These are phyloP conservation scores for Gavialis gangeticus DNA, from an alignment of 2,113 vertebrate species.

Conservation along the genomic window DNA sequence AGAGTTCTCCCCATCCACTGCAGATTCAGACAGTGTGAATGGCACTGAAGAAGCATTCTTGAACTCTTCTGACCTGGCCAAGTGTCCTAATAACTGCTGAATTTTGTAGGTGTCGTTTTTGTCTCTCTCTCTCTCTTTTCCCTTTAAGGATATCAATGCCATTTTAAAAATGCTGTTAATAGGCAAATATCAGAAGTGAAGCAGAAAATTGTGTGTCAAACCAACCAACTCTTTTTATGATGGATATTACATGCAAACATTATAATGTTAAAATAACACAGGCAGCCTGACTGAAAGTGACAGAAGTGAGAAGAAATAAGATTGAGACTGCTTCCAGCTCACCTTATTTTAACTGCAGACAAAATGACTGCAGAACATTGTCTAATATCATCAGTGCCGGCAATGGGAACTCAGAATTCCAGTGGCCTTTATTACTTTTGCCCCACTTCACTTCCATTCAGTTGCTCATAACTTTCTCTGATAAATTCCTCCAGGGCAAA, in stretches of 20 bases:
- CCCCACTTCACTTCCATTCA: not conserved
- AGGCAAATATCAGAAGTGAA: not conserved
- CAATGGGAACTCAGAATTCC: not conserved
- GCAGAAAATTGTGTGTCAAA: not conserved
- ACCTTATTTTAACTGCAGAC: not conserved
- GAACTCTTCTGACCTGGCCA: constrained; percentile 34
- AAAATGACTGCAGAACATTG: not conserved
- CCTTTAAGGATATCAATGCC: not conserved
- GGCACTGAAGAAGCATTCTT: not conserved
- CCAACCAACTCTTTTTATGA: not conserved
- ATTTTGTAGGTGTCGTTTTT: constrained; percentile 19
- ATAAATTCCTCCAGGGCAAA: not conserved
- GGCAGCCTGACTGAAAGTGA: not conserved
- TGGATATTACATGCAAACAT: not conserved
- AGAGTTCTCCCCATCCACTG: not conserved
- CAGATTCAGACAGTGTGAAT: not conserved
- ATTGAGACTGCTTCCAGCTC: not conserved
- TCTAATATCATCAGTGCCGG: fast-evolving
- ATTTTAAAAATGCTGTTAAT: not conserved
- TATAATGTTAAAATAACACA: not conserved
- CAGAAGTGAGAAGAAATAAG: not conserved
- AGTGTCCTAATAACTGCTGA: constrained; percentile 30
- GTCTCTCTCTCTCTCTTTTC: not conserved
- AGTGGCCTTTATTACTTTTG: not conserved
- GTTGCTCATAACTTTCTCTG: not conserved